Percentiles rank a stretch among this genome's conserved stretches.
Evolutionary conservation across 2,113 vertebrate species (phyloP).

Genomic region (Suricata suricatta): DNA sequence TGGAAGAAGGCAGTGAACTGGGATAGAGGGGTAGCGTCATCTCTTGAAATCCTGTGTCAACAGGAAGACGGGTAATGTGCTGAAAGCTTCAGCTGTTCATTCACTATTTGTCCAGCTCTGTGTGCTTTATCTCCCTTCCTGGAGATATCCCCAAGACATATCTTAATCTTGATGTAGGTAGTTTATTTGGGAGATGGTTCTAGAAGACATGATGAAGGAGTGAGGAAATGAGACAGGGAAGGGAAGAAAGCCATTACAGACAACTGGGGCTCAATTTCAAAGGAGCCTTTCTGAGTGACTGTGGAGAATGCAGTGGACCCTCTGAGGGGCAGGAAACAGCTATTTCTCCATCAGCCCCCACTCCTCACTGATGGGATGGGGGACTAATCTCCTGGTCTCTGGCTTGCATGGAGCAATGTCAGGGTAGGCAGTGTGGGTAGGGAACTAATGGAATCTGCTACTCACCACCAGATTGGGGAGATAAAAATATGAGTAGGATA

Average conservation of each 20-base stretch:
- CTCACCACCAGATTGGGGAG: background rate
- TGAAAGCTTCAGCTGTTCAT: background rate
- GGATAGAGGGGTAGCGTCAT: too few species aligned
- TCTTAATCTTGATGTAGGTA: background rate
- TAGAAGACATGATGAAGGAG: background rate
- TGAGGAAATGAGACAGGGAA: background rate
- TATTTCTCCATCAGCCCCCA: background rate
- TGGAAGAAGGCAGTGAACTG: background rate
- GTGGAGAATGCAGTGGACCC: background rate
- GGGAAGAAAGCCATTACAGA: background rate
- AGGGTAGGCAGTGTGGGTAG: background rate
- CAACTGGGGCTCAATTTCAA: background rate
- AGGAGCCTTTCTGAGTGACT: background rate
- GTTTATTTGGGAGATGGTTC: background rate
- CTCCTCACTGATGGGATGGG: background rate
- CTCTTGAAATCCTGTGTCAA: background rate
- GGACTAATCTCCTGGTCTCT: background rate
- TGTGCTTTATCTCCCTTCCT: background rate
- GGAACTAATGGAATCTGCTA: background rate
- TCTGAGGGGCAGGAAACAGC: background rate
- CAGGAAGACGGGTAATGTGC: accelerated
- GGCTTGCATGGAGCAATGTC: background rate
- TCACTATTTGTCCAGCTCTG: background rate
- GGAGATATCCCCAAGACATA: background rate
- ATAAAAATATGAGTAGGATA: background rate